Conservation (phyloP, 92 coral and sea anemone species). For the Heteractis magnifica region DNA sequence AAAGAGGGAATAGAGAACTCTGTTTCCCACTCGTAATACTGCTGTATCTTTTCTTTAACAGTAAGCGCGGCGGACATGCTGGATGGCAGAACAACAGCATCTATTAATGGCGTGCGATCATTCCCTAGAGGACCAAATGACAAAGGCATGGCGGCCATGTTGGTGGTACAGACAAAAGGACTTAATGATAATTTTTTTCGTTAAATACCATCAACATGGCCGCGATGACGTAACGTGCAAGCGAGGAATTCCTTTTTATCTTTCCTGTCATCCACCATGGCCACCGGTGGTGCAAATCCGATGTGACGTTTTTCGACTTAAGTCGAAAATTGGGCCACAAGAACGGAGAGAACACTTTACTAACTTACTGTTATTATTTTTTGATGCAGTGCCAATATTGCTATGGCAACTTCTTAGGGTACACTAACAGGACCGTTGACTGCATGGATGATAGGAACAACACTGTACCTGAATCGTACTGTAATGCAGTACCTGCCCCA, state of each 20-base stretch:
- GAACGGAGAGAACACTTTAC: background rate
- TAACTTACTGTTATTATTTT: background rate
- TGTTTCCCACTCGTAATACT: too few species aligned
- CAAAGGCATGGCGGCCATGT: too few species aligned
- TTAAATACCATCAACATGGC: background rate
- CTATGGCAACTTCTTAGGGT: conserved; percentile 56
- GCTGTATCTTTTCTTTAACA: too few species aligned
- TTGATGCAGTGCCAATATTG: conserved; percentile 62
- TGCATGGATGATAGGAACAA: conserved; percentile 59
- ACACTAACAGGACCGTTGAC: conserved; percentile 54
- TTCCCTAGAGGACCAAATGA: too few species aligned
- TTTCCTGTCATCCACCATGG: background rate
- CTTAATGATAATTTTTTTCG: too few species aligned
- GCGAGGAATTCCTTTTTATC: too few species aligned
- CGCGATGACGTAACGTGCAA: too few species aligned
- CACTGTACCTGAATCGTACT: conserved; percentile 45
- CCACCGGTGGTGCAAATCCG: background rate
- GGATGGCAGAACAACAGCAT: background rate
- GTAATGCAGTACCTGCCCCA: conserved; percentile 49
- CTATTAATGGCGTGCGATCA: too few species aligned
- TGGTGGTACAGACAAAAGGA: too few species aligned
- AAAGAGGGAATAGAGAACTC: too few species aligned
- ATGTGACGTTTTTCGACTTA: background rate
- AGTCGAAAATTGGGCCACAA: too few species aligned
- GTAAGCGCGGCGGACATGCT: background rate